Evolutionary conservation across 2,797 vertebrate genomes (phyloP).

Genomic region (Clangula hyemalis): DNA sequence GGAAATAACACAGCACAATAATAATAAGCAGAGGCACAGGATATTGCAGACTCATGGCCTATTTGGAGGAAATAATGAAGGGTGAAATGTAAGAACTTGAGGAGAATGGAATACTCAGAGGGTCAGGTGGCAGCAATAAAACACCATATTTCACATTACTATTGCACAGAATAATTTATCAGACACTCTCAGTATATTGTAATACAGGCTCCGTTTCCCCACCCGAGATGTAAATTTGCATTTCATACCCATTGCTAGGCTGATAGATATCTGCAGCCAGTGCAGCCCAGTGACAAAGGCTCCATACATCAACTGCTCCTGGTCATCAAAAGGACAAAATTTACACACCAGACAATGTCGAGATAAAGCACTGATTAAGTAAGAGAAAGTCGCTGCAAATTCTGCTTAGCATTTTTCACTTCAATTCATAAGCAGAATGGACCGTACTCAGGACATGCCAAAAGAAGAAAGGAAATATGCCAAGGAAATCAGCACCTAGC

Average conservation of each 20-base stretch:
- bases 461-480: neutral
- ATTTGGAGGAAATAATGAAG: neutral
- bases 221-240: neutral
- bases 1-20: neutral
- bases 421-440: slow-evolving; percentile 28
- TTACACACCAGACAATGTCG: slow-evolving; percentile 4
- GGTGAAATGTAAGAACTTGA: neutral
- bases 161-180: neutral
- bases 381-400: slow-evolving; percentile 10
- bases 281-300: neutral
- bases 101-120: slow-evolving; percentile 6
- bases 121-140: neutral
- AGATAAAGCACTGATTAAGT: slow-evolving; percentile 25
- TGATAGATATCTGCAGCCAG: neutral
- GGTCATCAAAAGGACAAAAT: slow-evolving; percentile 25
- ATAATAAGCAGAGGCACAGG: neutral
- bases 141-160: neutral
- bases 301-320: neutral
- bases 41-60: neutral
- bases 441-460: slow-evolving; percentile 25
- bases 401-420: slow-evolving; percentile 10
- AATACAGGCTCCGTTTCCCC: neutral
- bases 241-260: neutral
- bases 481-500: slow-evolving; percentile 7
- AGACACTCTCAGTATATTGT: neutral